Base-by-base conservation (phyloP, 2,888 invertebrate genomes). In the Phalangium opilio region DNA sequence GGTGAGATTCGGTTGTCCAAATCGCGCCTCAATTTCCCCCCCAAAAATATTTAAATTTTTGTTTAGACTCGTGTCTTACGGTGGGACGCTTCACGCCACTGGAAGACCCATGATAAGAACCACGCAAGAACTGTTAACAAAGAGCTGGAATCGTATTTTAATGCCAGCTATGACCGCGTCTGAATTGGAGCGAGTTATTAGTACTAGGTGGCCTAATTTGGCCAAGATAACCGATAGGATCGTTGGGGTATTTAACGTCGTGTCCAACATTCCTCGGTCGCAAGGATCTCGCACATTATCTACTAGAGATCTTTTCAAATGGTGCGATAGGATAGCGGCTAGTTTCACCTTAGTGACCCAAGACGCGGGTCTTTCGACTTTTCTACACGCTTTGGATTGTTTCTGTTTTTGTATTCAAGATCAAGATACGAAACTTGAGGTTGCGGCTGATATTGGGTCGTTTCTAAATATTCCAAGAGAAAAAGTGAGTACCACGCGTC, bases 361-460 rank as follows among this genome's bases (percentile, higher is more conserved):
- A 2, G 56, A 60, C 14, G 57, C 61, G 2, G 60, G 56, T 7
- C 56, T 57, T 34, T 49, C 56, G 8, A 76, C 85, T 1, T 76
- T 87, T 40, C 83, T 87, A 69, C 86, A 93, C 66, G 86, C 89
- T 0, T 74, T 89, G 18, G 91, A 95, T 62, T 79, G 91, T 51
- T 95, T 95, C 65, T 84, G 85, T 51, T 81, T 81, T 45, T 82
- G 83, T 19, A 73, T 83, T 21, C 67, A 80, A 48, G 70, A 76
- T 53, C 3, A 19, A 14, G 38, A 45, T n/a, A 8, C 38, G 44
- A 76, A 82, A 62, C 63, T 81, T 44, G 70, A 74, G 59, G 63
- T 85, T 19, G 78, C 84, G 0, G 75, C 75, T 55, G 75, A 77
- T 55, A 79, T 93, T 44, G 84, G 83, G 10, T 75, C 79, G 1